Evolutionary conservation across 2,797 vertebrate species (phyloP), one percentile per base, ranked within the genome.

Genomic region (Halcyon smyrnensis): DNA sequence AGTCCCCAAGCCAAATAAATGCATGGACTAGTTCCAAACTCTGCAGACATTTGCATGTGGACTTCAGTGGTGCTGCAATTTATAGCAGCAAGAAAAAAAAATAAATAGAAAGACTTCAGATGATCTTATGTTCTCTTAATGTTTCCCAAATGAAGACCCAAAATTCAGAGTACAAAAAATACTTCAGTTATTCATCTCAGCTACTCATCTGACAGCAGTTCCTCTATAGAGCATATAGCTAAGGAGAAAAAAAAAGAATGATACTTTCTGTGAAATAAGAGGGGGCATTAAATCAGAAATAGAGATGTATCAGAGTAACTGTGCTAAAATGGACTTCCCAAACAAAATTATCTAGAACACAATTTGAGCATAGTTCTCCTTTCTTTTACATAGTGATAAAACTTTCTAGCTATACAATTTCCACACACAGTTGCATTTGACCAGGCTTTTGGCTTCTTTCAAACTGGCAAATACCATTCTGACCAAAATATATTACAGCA

Each of bases 151-250:
- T 11, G 57, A 89, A 94, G 76, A 84, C 46, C 34, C 65, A 73
- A 91, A 88, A 69, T 67, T 88, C 85, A 57, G 34, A 86, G 63
- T 96, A 90, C 76, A 95, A 93, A 94, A 91, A 94, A 86, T 56
- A 90, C n/a, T 91, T 78, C 51, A 74, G 48, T 63, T 94, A 59
- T 81, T 89, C 73, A 84, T 56, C 77, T 93, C 85, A 69, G 79
- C 56, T 82, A 39, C 46, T 86, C 28, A 69, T 84, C 65, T 84
- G 87, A 69, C 59, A 45, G 43, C 39, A 54, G 59, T 63, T 96
- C 76, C 63, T 88, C 69, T 25, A 12, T 16, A 50, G 63, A 94
- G 50, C 50, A 67, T 30, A 71, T 3, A 86, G 79, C 32, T 62
- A 73, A 76, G 91, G 76, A 85, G 75, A 71, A 90, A 75, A 80